Percentiles rank a stretch among this genome's conserved stretches.
phyloP scores from a whole-genome alignment of 2,113 vertebrate genomes.

The Thalassoma bifasciatum region DNA sequence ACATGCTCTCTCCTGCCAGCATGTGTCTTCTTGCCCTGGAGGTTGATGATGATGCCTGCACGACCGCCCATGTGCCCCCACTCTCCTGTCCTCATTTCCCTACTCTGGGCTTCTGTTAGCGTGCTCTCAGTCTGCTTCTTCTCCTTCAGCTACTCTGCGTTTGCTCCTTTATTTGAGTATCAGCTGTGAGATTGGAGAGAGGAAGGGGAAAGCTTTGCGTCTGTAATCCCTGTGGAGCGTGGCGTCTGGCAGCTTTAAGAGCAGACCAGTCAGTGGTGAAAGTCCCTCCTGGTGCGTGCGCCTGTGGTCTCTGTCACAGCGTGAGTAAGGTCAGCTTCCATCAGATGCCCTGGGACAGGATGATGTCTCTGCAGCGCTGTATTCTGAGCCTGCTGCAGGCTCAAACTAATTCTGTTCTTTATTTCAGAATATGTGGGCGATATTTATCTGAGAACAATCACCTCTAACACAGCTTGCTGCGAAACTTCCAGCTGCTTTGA shows the following conservation, averaged over 20 bases:
- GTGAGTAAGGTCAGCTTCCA: slow-evolving; percentile 50
- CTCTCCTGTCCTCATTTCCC: slow-evolving; percentile 49
- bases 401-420: slow-evolving; percentile 17
- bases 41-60: slow-evolving; percentile 34
- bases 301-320: slow-evolving; percentile 19
- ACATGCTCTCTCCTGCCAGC: slow-evolving; percentile 57
- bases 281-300: slow-evolving; percentile 29
- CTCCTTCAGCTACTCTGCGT: slow-evolving; percentile 13
- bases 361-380: slow-evolving; percentile 28
- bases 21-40: slow-evolving; percentile 54
- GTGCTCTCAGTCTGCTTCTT: slow-evolving; percentile 1
- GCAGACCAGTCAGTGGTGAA: slow-evolving; percentile 30
- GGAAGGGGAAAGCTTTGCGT: background rate
- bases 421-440: background rate
- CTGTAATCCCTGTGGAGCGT: background rate
- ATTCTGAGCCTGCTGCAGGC: background rate
- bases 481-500: background rate
- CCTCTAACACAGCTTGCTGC: slow-evolving; percentile 3
- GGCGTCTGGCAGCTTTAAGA: slow-evolving; percentile 28
- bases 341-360: slow-evolving; percentile 50
- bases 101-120: slow-evolving; percentile 23
- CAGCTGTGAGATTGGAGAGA: background rate
- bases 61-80: slow-evolving; percentile 38
- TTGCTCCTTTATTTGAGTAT: slow-evolving; percentile 23
- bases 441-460: background rate